Conservation (phyloP, 2,888 invertebrate species). For the Capitulum mitella region DNA sequence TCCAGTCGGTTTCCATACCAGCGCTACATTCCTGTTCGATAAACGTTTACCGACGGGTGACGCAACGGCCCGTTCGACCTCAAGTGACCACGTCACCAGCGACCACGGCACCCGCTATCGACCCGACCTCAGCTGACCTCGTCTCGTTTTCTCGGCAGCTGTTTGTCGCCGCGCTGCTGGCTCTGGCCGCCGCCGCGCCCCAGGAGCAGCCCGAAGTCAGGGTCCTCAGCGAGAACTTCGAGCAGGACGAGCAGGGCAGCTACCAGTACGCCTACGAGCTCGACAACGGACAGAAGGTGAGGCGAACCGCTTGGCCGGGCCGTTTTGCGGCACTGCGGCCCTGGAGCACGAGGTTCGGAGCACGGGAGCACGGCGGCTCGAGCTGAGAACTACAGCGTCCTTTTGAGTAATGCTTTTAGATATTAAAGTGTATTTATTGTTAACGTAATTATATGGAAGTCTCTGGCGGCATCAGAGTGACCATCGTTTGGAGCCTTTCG, state of each 20-base stretch:
- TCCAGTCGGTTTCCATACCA: no score
- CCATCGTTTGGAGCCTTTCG: neutral
- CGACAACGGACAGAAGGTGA: conserved; percentile 17
- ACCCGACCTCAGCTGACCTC: no score
- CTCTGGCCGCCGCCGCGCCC: neutral
- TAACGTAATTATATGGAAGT: no score
- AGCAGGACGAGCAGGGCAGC: conserved; percentile 12
- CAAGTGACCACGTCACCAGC: neutral
- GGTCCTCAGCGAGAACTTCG: neutral
- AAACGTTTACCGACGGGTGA: neutral
- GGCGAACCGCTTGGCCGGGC: no score
- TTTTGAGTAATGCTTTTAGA: no score
- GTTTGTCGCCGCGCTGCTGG: neutral
- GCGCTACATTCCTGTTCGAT: neutral
- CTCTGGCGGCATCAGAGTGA: no score
- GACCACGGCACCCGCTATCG: no score
- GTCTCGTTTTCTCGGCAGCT: neutral
- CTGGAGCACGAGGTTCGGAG: no score
- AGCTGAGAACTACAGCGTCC: no score
- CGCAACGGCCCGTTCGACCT: neutral
- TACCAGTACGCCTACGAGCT: neutral
- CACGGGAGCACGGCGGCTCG: no score
- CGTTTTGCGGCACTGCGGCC: no score
- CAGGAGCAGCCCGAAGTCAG: neutral
- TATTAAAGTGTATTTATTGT: no score